A percentile compares a stretch with the other conserved stretches of the same genome.
Conservation (phyloP, 2,888 invertebrate genomes). For the Acleris emargana region DNA sequence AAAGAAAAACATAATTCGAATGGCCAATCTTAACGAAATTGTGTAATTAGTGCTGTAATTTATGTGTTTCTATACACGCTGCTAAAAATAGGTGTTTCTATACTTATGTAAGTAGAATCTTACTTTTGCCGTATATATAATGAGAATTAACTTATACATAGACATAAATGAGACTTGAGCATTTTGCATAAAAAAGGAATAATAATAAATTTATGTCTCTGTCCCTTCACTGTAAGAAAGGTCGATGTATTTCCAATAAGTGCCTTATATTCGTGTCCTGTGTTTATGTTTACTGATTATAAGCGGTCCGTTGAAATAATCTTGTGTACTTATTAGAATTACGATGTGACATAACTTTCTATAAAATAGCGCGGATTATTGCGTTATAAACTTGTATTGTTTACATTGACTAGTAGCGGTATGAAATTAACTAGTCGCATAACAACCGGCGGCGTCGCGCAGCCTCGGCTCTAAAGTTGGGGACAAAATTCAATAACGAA, state of each 20-base stretch:
- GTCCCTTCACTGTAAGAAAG: constrained; percentile 61
- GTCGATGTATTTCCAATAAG: constrained; percentile 61
- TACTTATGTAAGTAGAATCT: constrained; percentile 79
- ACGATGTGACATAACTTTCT: constrained; percentile 81
- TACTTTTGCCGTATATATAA: constrained; percentile 66
- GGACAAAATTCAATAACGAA: constrained; percentile 83
- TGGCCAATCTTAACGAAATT: constrained; percentile 83
- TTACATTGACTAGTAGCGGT: constrained; percentile 71
- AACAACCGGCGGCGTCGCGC: constrained; percentile 78
- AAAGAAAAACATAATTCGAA: constrained; percentile 84
- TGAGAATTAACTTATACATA: constrained; percentile 43
- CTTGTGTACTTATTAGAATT: constrained; percentile 61
- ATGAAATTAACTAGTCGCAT: constrained; percentile 70
- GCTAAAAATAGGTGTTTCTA: constrained; percentile 77
- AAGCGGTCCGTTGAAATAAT: constrained; percentile 61
- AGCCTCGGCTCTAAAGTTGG: constrained; percentile 74
- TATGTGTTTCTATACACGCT: constrained; percentile 80
- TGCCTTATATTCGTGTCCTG: constrained; percentile 52
- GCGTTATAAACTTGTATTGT: constrained; percentile 65
- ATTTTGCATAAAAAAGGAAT: constrained; percentile 50
- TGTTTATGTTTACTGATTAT: constrained; percentile 64
- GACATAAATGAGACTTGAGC: constrained; percentile 63
- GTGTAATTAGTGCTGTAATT: constrained; percentile 84
- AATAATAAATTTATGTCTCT: constrained; percentile 62
- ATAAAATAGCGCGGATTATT: constrained; percentile 58